Percentiles rank a stretch among this genome's conserved stretches.
phyloP scores from a whole-genome alignment of 2,113 vertebrate genomes.

The Potamarius usumacintae region DNA sequence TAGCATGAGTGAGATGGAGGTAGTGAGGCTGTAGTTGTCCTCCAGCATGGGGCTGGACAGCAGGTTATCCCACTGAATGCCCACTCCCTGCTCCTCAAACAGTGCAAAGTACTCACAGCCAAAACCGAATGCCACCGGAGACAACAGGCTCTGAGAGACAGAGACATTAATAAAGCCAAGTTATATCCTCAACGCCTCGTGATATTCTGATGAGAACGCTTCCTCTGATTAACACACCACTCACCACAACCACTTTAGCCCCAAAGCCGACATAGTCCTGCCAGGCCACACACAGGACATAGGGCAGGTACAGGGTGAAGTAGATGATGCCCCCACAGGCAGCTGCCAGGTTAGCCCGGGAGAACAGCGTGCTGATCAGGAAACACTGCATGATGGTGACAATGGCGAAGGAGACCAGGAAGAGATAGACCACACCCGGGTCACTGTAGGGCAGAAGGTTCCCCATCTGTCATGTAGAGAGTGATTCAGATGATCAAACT shows the following conservation, averaged over 20 bases:
- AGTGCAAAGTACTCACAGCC: constrained; percentile 94
- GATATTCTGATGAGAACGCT: too few species aligned
- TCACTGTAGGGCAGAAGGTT: constrained; percentile 96
- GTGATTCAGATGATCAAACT: neutral
- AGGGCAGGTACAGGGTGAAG: constrained; percentile 93
- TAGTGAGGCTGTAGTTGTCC: constrained; percentile 89
- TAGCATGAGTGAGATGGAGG: constrained; percentile 88
- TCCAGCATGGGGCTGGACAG: constrained; percentile 87
- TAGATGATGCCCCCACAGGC: constrained; percentile 97
- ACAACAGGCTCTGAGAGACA: constrained; percentile 85
- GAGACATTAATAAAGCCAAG: neutral
- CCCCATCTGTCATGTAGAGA: constrained; percentile 75
- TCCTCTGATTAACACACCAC: constrained; percentile 53
- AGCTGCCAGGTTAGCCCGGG: constrained; percentile 91
- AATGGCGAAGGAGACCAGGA: constrained; percentile 84
- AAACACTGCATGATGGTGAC: constrained; percentile 98
- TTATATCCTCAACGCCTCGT: neutral
- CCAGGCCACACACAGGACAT: constrained; percentile 93
- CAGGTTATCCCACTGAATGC: constrained; percentile 94
- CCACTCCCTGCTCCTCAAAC: constrained; percentile 94
- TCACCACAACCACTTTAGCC: constrained; percentile 86
- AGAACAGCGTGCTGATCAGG: constrained; percentile 94
- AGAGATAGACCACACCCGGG: constrained; percentile 87
- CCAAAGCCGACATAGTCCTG: constrained; percentile 88
- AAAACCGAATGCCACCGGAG: constrained; percentile 94